Evolutionary conservation across 2,888 invertebrate species (phyloP).

Genomic region (Taphrorychus bicolor): DNA sequence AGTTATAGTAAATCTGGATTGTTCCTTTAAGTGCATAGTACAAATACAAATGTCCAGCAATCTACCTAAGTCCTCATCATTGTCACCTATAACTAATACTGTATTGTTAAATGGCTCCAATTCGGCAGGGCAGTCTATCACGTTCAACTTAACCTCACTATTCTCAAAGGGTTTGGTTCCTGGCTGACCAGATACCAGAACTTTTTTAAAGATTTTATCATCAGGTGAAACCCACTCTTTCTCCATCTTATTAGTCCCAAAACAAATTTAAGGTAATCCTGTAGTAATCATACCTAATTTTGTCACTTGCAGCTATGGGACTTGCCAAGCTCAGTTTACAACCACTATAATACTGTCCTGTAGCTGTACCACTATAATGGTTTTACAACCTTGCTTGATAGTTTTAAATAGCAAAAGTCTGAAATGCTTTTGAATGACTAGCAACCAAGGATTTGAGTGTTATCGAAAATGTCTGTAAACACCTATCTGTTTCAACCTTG

Average conservation of each 20-base stretch:
- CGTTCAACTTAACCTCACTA: slow-evolving; percentile 53
- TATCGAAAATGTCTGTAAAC: slow-evolving; percentile 58
- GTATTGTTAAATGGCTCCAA: slow-evolving; percentile 44
- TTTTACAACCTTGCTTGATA: slow-evolving; percentile 59
- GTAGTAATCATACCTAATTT: slow-evolving; percentile 53
- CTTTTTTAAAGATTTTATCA: slow-evolving; percentile 53
- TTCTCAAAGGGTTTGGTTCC: slow-evolving; percentile 56
- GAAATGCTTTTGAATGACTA: slow-evolving; percentile 57
- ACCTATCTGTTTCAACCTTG: slow-evolving; percentile 59
- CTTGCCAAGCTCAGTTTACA: slow-evolving; percentile 54
- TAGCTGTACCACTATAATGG: slow-evolving; percentile 55
- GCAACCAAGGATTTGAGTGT: slow-evolving; percentile 54
- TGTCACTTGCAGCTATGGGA: slow-evolving; percentile 51
- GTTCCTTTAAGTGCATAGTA: slow-evolving; percentile 62
- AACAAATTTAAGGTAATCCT: slow-evolving; percentile 53
- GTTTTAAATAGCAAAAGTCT: slow-evolving; percentile 56
- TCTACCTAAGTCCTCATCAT: slow-evolving; percentile 59
- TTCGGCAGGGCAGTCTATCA: slow-evolving; percentile 46
- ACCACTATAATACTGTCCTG: slow-evolving; percentile 57
- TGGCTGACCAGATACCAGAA: slow-evolving; percentile 48
- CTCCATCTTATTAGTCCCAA: slow-evolving; percentile 49
- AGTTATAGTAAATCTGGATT: slow-evolving; percentile 58
- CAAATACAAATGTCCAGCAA: slow-evolving; percentile 61
- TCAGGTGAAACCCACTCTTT: slow-evolving; percentile 53
- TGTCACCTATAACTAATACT: slow-evolving; percentile 57